phyloP scores from a whole-genome alignment of 2,113 vertebrate genomes.

The Perca schrenkii region DNA sequence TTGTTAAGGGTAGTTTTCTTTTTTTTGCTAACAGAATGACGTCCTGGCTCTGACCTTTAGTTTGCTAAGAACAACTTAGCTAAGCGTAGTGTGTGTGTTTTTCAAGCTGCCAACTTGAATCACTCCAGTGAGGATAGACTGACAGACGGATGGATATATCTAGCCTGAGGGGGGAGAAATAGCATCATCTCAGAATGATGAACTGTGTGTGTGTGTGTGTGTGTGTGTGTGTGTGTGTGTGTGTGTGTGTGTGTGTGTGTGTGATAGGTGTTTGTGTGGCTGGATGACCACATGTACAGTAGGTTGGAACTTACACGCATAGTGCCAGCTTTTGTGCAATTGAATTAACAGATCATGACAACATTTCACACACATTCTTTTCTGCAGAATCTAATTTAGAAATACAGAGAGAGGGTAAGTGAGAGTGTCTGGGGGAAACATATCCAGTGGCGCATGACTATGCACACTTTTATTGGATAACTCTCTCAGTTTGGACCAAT shows the following conservation, averaged over 20 bases:
- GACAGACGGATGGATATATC: slow-evolving; percentile 75
- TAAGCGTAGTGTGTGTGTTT: slow-evolving; percentile 65
- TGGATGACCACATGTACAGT: slow-evolving; percentile 1
- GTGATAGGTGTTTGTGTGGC: slow-evolving; percentile 1
- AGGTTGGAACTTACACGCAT: slow-evolving; percentile 17
- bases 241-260: slow-evolving; percentile 8
- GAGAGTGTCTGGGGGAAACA: slow-evolving; percentile 25
- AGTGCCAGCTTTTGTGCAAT: slow-evolving; percentile 42
- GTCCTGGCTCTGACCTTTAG: slow-evolving; percentile 73
- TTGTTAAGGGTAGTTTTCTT: slow-evolving; percentile 24
- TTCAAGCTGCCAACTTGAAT: slow-evolving; percentile 70
- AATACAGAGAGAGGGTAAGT: slow-evolving; percentile 6
- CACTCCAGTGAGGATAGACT: slow-evolving; percentile 65
- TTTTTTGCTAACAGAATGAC: slow-evolving; percentile 38
- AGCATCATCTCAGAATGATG: slow-evolving; percentile 66
- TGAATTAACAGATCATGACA: slow-evolving; percentile 57
- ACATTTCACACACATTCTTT: slow-evolving; percentile 37
- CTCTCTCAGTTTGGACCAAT: slow-evolving; percentile 59
- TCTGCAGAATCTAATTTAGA: slow-evolving; percentile 56
- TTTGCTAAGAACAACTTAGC: slow-evolving; percentile 66
- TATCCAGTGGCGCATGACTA: slow-evolving; percentile 37
- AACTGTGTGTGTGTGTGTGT: slow-evolving; percentile 27
- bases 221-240: slow-evolving; percentile 14
- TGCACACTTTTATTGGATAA: slow-evolving; percentile 71
- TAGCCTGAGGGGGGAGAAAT: slow-evolving; percentile 66